Evolutionary conservation across 92 coral and sea anemone species (phyloP).

Genomic region (Heliopora coerulea): DNA sequence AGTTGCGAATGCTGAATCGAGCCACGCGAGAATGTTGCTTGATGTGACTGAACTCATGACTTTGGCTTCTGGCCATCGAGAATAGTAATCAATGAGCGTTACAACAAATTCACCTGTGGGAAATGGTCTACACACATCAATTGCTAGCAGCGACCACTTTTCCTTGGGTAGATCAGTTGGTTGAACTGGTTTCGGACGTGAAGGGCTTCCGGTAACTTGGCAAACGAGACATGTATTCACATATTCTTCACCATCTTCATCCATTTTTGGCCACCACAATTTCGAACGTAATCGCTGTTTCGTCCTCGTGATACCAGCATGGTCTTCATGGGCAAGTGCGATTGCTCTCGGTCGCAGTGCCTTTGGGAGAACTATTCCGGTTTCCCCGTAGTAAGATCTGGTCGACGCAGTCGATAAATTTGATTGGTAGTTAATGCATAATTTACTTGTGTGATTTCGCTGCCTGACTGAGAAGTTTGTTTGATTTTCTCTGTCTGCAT

Average conservation of each 20-base stretch:
- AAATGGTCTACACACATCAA: constrained; percentile 64
- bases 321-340: constrained; percentile 13
- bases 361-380: too few relatives aligned
- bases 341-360: not conserved
- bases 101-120: constrained; percentile 58
- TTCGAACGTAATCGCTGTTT: constrained; percentile 25
- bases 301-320: constrained; percentile 5
- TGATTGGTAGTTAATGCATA: not conserved
- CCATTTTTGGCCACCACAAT: constrained; percentile 30
- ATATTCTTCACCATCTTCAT: constrained; percentile 47
- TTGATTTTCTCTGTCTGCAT: constrained; percentile 4
- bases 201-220: constrained; percentile 53
- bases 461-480: too few relatives aligned
- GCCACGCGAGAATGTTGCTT: not conserved
- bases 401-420: not conserved
- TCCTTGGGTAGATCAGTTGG: constrained; percentile 50
- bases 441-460: not conserved
- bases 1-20: constrained; percentile 24
- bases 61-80: constrained; percentile 65
- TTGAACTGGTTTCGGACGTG: constrained; percentile 50
- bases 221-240: constrained; percentile 53
- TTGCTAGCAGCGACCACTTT: constrained; percentile 48
- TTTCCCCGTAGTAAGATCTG: too few relatives aligned
- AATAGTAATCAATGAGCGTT: constrained; percentile 55
- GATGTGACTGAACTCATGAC: constrained; percentile 7